phyloP scores from a whole-genome alignment of 2,113 vertebrate species.

The Erythrocercus mccallii region DNA sequence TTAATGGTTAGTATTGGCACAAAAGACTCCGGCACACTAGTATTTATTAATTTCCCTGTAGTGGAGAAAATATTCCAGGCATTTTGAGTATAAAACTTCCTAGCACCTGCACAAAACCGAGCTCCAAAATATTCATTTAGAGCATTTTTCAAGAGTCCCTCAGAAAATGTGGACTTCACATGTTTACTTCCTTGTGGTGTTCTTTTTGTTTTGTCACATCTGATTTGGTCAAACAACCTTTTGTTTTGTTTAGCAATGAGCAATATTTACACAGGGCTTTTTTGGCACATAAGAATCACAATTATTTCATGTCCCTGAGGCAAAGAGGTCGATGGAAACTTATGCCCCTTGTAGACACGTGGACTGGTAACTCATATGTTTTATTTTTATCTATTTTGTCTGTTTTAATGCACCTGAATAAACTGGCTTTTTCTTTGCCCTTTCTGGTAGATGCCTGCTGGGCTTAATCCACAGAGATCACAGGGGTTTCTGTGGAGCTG shows the following conservation, averaged over 20 bases:
- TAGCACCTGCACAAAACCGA: slow-evolving; percentile 76
- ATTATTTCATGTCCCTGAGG: slow-evolving; percentile 69
- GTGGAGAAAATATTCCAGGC: slow-evolving; percentile 79
- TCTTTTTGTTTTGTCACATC: slow-evolving; percentile 65
- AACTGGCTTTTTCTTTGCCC: not conserved
- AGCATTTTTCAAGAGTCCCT: slow-evolving; percentile 68
- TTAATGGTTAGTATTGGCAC: slow-evolving; percentile 82
- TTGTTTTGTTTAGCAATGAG: slow-evolving; percentile 68
- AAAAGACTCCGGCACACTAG: slow-evolving; percentile 58
- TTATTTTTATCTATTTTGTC: slow-evolving; percentile 55
- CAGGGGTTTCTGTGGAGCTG: not conserved
- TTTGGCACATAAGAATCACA: slow-evolving; percentile 38
- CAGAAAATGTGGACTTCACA: slow-evolving; percentile 61
- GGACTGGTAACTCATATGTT: slow-evolving; percentile 33
- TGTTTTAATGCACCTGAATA: slow-evolving; percentile 29
- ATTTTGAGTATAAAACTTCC: slow-evolving; percentile 76
- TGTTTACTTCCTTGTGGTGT: slow-evolving; percentile 66
- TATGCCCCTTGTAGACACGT: slow-evolving; percentile 64
- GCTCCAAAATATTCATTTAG: slow-evolving; percentile 73
- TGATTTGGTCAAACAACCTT: slow-evolving; percentile 65
- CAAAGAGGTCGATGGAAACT: slow-evolving; percentile 67
- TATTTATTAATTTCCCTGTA: slow-evolving; percentile 74
- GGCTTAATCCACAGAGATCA: not conserved
- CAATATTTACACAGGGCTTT: slow-evolving; percentile 67
- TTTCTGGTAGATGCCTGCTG: not conserved